Evolutionary conservation across 2,113 vertebrate genomes (phyloP).

Genomic region (Colossoma macropomum): DNA sequence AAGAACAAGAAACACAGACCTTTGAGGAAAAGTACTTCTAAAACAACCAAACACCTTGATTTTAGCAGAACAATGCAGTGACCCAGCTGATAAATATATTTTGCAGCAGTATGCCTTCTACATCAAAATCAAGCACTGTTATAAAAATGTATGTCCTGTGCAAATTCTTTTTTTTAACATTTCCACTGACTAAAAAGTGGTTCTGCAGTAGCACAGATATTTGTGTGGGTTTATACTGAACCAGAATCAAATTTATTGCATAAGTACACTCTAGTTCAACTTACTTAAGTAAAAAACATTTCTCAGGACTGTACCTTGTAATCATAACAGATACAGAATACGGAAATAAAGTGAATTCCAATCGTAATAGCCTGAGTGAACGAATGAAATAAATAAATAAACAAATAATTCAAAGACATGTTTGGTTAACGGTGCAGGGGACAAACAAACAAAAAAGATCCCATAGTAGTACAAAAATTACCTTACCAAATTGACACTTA

Average conservation of each 20-base stretch:
- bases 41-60: neutral
- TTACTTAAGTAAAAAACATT: too few relatives aligned
- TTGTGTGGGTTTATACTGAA: too few relatives aligned
- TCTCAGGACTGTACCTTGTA: too few relatives aligned
- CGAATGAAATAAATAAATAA: too few relatives aligned
- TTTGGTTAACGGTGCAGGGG: too few relatives aligned
- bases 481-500: slow-evolving; percentile 74
- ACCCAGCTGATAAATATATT: neutral
- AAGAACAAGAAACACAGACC: slow-evolving; percentile 26
- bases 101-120: neutral
- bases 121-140: slow-evolving; percentile 7
- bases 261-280: too few relatives aligned
- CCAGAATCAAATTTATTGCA: too few relatives aligned
- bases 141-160: neutral
- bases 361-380: too few relatives aligned
- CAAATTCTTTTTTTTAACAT: neutral
- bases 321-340: too few relatives aligned
- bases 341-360: too few relatives aligned
- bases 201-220: too few relatives aligned
- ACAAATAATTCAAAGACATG: neutral
- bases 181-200: too few relatives aligned
- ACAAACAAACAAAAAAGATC: neutral
- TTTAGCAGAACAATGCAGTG: neutral
- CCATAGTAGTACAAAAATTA: slow-evolving; percentile 45
- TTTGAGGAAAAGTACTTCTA: slow-evolving; percentile 1